These are phyloP conservation scores for Prunella strophiata DNA, from an alignment of 2,797 vertebrate genomes.

Conservation along the genomic window DNA sequence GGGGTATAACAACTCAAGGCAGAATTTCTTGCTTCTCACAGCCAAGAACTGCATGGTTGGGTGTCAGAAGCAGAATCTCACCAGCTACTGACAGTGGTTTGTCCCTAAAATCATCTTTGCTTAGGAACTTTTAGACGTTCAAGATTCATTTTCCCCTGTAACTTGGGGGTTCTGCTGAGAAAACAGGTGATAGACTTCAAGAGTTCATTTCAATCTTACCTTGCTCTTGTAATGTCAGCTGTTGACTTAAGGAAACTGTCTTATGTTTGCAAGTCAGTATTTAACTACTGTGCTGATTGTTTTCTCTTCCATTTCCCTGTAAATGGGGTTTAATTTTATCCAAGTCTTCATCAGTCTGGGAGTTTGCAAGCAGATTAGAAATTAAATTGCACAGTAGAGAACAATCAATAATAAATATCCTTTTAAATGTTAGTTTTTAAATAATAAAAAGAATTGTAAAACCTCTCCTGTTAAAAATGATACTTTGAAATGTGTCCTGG, in stretches of 20 bases:
- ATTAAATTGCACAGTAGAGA: not conserved
- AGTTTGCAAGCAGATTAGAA: not conserved
- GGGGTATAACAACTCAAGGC: not conserved
- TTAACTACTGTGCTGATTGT: not conserved
- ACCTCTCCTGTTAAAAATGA: not conserved
- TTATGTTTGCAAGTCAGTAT: not conserved
- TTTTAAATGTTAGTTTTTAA: not conserved
- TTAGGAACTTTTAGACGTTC: not conserved
- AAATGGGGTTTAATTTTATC: not conserved
- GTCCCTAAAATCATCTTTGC: not conserved
- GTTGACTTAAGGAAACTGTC: not conserved
- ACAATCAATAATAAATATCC: not conserved
- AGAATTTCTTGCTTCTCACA: not conserved
- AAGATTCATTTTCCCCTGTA: not conserved
- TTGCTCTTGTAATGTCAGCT: not conserved
- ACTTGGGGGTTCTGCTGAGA: not conserved
- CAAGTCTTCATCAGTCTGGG: not conserved
- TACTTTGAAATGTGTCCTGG: not conserved
- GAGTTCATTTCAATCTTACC: not conserved
- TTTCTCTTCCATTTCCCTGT: not conserved
- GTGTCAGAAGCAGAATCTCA: not conserved
- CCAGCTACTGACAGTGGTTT: not conserved
- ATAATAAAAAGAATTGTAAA: not conserved
- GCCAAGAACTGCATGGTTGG: not conserved
- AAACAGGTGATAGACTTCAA: not conserved